Conservation (phyloP, 2,113 vertebrate species). For the Sylvietta virens region DNA sequence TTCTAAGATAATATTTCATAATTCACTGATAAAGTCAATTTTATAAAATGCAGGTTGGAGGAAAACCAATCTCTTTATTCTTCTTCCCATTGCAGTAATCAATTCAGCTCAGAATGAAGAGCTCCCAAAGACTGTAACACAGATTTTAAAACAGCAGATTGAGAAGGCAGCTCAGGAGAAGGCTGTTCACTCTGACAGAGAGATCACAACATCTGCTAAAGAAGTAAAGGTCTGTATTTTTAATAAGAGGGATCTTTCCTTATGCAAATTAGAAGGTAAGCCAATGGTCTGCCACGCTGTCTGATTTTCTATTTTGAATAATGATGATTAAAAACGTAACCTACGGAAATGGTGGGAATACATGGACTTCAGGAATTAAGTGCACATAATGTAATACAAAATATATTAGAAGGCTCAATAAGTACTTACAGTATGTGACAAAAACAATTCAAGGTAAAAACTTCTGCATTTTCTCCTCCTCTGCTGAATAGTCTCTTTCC, state of each 20-base stretch:
- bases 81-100: constrained; percentile 60
- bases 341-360: neutral
- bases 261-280: neutral
- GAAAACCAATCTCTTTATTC: neutral
- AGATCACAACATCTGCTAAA: constrained; percentile 71
- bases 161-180: constrained; percentile 86
- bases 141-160: constrained; percentile 88
- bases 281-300: neutral
- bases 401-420: neutral
- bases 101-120: constrained; percentile 80
- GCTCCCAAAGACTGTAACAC: constrained; percentile 83
- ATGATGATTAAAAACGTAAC: neutral
- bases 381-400: neutral
- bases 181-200: constrained; percentile 46
- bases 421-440: neutral
- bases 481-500: neutral
- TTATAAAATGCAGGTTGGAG: neutral
- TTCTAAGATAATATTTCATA: neutral
- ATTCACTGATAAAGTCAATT: neutral
- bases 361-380: neutral
- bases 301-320: neutral
- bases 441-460: neutral
- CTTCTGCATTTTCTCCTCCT: neutral
- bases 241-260: neutral
- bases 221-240: constrained; percentile 80